Percentiles rank a stretch among this genome's conserved stretches.
Conservation (phyloP, 2,888 invertebrate genomes). For the Epistrophe grossulariae region DNA sequence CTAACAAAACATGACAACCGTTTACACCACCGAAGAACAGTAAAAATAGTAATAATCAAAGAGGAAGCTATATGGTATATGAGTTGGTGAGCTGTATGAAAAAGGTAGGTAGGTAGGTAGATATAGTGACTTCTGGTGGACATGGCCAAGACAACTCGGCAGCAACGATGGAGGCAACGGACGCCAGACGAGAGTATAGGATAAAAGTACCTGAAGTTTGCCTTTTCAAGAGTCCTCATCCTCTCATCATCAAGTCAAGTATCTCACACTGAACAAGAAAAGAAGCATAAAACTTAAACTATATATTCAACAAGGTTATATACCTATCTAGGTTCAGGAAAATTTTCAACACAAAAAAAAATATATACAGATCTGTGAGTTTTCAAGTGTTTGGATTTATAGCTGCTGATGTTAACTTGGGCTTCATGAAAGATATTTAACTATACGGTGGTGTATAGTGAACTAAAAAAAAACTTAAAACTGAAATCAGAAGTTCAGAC, state of each 20-base stretch:
- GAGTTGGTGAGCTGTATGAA: not conserved
- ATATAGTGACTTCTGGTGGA: not conserved
- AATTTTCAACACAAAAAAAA: slow-evolving; percentile 34
- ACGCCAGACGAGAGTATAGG: not conserved
- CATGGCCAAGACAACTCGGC: not conserved
- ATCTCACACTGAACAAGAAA: slow-evolving; percentile 56
- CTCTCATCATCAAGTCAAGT: slow-evolving; percentile 71
- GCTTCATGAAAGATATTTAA: no score
- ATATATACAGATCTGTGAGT: slow-evolving; percentile 38
- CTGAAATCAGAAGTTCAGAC: slow-evolving; percentile 35
- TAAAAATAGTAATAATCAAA: slow-evolving; percentile 47
- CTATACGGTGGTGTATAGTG: not conserved
- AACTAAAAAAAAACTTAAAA: not conserved
- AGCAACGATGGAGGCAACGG: not conserved
- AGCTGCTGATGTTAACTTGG: slow-evolving; percentile 40
- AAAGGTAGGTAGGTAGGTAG: not conserved
- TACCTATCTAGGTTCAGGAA: slow-evolving; percentile 23
- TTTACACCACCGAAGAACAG: slow-evolving; percentile 64
- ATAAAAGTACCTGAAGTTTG: slow-evolving; percentile 45
- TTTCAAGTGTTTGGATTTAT: slow-evolving; percentile 64
- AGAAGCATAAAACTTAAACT: not conserved
- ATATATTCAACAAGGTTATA: not conserved
- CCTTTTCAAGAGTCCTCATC: slow-evolving; percentile 71
- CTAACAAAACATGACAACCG: slow-evolving; percentile 72
- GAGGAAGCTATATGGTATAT: slow-evolving; percentile 9